phyloP scores from a whole-genome alignment of 2,113 vertebrate species.

The Actenoides lindsayi region DNA sequence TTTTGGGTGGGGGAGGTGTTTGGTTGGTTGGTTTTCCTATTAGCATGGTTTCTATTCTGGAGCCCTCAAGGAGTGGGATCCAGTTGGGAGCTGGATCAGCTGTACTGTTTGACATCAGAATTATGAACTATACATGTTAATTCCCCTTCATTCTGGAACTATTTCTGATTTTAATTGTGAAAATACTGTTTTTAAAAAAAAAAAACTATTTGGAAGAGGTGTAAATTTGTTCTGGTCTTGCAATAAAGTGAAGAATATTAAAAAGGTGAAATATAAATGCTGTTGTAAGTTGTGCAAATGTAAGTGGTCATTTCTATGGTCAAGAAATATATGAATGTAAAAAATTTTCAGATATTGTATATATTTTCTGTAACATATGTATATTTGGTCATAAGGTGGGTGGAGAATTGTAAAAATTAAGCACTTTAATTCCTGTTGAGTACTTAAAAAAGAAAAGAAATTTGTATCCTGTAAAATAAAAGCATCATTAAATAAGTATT shows the following conservation, averaged over 20 bases:
- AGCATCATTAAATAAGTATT: constrained; percentile 65
- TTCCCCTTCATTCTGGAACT: constrained; percentile 32
- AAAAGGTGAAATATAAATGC: constrained; percentile 60
- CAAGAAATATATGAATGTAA: constrained; percentile 75
- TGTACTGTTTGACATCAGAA: background rate
- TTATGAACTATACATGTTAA: background rate
- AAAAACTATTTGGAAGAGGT: constrained; percentile 22
- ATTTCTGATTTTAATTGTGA: background rate
- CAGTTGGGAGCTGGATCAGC: background rate
- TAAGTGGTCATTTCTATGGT: constrained; percentile 65
- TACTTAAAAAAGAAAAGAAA: constrained; percentile 63
- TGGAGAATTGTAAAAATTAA: constrained; percentile 76
- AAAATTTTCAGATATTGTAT: constrained; percentile 77
- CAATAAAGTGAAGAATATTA: constrained; percentile 22
- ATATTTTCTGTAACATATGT: constrained; percentile 83
- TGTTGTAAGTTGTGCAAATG: constrained; percentile 42
- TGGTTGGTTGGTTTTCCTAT: background rate
- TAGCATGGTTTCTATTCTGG: background rate
- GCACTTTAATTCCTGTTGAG: constrained; percentile 82
- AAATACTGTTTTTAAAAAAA: background rate
- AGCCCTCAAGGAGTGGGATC: background rate
- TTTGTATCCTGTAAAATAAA: constrained; percentile 85
- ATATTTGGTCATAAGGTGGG: constrained; percentile 72
- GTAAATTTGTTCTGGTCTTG: constrained; percentile 53
- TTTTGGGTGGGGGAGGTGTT: no score